phyloP scores from a whole-genome alignment of 2,797 vertebrate species.

The Aphelocoma californica region DNA sequence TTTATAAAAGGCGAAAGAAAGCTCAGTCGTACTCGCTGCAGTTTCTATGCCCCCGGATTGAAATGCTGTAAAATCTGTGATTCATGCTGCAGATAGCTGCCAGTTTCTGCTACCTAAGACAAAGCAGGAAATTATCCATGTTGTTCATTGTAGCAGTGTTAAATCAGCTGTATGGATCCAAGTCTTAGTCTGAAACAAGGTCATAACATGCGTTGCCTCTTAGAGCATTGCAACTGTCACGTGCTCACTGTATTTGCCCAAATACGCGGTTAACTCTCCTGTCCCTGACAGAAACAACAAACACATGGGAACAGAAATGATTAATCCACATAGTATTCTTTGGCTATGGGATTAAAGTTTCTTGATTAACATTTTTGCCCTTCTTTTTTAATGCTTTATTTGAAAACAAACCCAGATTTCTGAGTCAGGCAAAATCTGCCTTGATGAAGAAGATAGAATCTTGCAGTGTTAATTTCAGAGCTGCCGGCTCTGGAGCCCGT shows the following conservation, averaged over 20 bases:
- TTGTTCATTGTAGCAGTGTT: not conserved
- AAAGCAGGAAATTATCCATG: constrained; percentile 14
- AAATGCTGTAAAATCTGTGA: not conserved
- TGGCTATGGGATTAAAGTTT: not conserved
- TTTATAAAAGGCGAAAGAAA: not conserved
- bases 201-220: not conserved
- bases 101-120: constrained; percentile 14
- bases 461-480: not conserved
- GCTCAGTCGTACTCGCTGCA: not conserved
- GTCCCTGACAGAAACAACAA: not conserved
- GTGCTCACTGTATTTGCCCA: not conserved
- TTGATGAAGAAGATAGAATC: not conserved
- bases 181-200: not conserved
- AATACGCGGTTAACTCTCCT: not conserved
- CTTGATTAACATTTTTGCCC: not conserved
- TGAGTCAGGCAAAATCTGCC: not conserved
- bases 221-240: not conserved
- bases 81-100: not conserved
- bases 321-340: not conserved
- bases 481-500: not conserved
- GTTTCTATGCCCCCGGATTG: not conserved
- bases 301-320: not conserved
- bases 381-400: not conserved
- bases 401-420: not conserved
- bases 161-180: constrained; percentile 8